Evolutionary conservation across 2,113 vertebrate genomes (phyloP).

Genomic region (Progne subis): DNA sequence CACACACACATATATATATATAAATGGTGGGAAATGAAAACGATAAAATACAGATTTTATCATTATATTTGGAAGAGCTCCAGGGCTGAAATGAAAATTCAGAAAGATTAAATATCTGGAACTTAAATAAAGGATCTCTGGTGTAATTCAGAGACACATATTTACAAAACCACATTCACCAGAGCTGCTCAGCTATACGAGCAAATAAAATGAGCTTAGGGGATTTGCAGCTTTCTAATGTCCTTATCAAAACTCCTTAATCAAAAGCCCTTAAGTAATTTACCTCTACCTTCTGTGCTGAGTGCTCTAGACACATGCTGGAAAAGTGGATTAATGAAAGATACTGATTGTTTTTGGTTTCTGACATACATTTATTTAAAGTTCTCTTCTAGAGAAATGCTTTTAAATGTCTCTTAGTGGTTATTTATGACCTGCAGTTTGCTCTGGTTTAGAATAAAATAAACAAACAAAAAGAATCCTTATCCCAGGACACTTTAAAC

Average conservation of each 20-base stretch:
- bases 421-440: neutral
- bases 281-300: neutral
- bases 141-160: neutral
- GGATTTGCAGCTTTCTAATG: constrained; percentile 33
- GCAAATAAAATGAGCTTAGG: neutral
- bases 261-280: constrained; percentile 31
- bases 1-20: neutral
- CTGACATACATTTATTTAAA: neutral
- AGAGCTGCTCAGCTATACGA: neutral
- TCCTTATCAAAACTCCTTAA: constrained; percentile 26
- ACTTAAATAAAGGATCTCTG: neutral
- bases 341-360: neutral
- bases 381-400: neutral
- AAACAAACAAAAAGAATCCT: neutral
- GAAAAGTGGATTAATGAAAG: neutral
- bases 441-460: neutral
- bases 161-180: neutral
- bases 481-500: neutral
- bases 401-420: neutral
- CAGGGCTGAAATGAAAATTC: neutral
- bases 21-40: neutral
- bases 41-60: neutral
- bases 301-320: neutral
- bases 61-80: neutral
- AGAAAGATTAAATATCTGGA: neutral